Evolutionary conservation across 2,888 invertebrate species (phyloP).

Genomic region (Itoplectis maculator): DNA sequence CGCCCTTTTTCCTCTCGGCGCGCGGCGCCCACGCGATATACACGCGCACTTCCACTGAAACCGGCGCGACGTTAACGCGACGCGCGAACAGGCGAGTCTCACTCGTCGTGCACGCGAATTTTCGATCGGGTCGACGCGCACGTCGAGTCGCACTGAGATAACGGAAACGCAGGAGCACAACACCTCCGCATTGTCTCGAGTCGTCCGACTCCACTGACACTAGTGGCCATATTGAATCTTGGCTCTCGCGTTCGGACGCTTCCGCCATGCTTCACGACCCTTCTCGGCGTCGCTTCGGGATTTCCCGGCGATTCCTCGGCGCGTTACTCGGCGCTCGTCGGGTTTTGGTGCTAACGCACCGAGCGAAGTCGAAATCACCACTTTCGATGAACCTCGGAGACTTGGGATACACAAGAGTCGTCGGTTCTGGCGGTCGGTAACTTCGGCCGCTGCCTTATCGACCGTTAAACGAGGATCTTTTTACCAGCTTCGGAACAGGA

Average conservation of each 20-base stretch:
- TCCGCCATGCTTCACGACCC: not conserved
- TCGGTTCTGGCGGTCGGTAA: no score
- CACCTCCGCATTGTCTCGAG: constrained; percentile 76
- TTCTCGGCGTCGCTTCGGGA: not conserved
- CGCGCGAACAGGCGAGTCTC: not conserved
- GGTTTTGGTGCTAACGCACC: no score
- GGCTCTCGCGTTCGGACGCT: constrained; percentile 26
- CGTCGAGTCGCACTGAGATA: constrained; percentile 42
- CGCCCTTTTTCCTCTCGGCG: constrained; percentile 15
- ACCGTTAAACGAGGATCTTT: no score
- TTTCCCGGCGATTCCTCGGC: not conserved
- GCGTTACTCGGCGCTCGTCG: no score
- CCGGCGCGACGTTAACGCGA: not conserved
- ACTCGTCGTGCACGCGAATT: not conserved
- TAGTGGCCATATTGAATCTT: constrained; percentile 65
- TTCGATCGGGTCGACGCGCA: constrained; percentile 30
- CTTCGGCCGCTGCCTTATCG: no score
- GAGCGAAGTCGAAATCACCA: no score
- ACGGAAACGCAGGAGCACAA: constrained; percentile 62
- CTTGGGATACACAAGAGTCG: no score
- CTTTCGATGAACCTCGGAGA: no score
- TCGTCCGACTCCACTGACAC: constrained; percentile 71
- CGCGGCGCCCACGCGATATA: not conserved
- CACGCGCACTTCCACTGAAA: not conserved
- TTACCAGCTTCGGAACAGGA: no score